Base-by-base conservation (phyloP, 2,888 invertebrate genomes). In the Operophtera brumata region DNA sequence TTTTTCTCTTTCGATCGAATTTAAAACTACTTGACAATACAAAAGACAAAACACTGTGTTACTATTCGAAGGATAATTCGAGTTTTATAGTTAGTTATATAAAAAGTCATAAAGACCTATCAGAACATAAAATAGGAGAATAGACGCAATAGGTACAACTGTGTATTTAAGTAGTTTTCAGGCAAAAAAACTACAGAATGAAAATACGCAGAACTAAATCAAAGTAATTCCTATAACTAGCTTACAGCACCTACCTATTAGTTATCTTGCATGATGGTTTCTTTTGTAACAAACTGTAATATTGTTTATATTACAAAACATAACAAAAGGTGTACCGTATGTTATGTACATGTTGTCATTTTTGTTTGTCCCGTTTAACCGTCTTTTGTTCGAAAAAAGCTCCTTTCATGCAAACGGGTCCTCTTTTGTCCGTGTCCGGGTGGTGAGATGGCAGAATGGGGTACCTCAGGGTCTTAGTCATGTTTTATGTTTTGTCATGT, bases 281-380 rank as follows among this genome's bases (percentile, higher is more conserved):
- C 2, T 20, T 20, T 20, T 20, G 2, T 20, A 20, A 20, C 20
- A 20, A 20, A 20, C 20, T 20, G 20, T 20, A 20, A 20, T 4
- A 20, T 67, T 65, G 60, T 64, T 56, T 47, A 57, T 64, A 59
- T 55, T 46, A 61, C 64, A 56, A 53, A 59, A 61, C 42, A 36
- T 50, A 61, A 66, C 65, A 68, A 65, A 55, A 65, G 60, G 54
- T 46, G 7, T 51, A 59, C 57, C 66, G 68, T 70, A 72, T 77
- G 65, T 63, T 62, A 57, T 55, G 69, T 73, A 73, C 73, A 76
- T 82, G 84, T 84, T 82, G 80, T 80, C 81, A 82, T 84, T 84
- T 85, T 82, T 83, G 82, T 83, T 78, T 77, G 80, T 78, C 71
- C 77, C 72, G 77, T 78, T 71, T 64, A 73, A 69, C 70, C 76